Evolutionary conservation across 1,140 invertebrate species (phyloP).

Genomic region (Micrasema longulum): DNA sequence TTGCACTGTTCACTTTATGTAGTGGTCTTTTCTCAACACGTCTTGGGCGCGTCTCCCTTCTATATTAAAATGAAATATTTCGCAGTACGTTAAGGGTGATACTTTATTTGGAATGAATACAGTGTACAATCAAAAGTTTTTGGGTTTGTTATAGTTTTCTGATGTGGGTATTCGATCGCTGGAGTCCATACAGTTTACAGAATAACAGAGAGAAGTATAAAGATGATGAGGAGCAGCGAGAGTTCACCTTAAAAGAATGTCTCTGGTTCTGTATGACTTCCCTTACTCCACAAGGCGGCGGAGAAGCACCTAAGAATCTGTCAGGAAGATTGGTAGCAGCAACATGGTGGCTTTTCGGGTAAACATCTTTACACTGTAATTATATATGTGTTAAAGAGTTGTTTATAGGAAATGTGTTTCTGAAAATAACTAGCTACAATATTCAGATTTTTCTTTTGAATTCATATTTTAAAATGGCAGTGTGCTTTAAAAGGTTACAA

Average conservation of each 20-base stretch:
- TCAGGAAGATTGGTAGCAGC: constrained; percentile 93
- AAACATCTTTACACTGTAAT: too few species aligned
- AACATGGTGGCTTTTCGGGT: constrained; percentile 97
- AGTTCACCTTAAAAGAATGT: constrained; percentile 96
- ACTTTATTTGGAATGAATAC: too few species aligned
- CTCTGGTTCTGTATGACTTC: constrained; percentile 99
- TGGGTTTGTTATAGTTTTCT: constrained; percentile 75
- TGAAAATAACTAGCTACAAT: too few species aligned
- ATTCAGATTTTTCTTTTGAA: too few species aligned
- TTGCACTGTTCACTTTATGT: not conserved
- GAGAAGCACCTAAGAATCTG: constrained; percentile 95
- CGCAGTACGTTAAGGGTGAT: too few species aligned
- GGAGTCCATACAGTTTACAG: constrained; percentile 96
- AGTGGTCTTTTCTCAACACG: not conserved
- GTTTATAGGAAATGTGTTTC: too few species aligned
- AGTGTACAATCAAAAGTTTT: not conserved
- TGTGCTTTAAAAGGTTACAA: too few species aligned
- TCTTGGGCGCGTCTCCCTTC: too few species aligned
- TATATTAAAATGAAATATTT: too few species aligned
- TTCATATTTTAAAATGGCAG: too few species aligned
- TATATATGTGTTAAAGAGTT: too few species aligned
- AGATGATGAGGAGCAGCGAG: constrained; percentile 93
- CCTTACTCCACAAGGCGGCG: constrained; percentile 94
- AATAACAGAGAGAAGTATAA: constrained; percentile 95
- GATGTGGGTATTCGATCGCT: constrained; percentile 95